A percentile compares a stretch with the other conserved stretches of the same genome.
Conservation (phyloP, 2,797 vertebrate genomes). For the Halcyon badia region DNA sequence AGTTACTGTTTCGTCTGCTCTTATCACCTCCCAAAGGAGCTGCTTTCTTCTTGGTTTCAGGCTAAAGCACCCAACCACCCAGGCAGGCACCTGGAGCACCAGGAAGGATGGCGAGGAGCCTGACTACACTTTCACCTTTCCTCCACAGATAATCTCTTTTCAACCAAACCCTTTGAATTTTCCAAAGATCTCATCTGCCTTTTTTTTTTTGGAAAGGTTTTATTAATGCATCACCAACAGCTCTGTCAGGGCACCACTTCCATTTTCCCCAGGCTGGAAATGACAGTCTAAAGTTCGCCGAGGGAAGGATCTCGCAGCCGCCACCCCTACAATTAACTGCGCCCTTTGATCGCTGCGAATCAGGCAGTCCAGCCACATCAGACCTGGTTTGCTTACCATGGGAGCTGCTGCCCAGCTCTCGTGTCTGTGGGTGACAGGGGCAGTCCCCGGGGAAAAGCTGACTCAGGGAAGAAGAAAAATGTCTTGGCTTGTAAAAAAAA, state of each 20-base stretch:
- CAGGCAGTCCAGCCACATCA: not conserved
- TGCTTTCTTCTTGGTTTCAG: not conserved
- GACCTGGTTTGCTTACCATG: accelerated
- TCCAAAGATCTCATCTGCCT: not conserved
- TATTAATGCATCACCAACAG: not conserved
- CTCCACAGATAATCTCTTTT: not conserved
- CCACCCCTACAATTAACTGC: not conserved
- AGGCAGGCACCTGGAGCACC: accelerated
- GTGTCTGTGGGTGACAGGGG: not conserved
- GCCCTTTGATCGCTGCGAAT: not conserved
- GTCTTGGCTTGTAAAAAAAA: not conserved
- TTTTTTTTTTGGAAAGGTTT: not conserved
- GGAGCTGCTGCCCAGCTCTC: not conserved
- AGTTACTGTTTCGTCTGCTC: constrained; percentile 40
- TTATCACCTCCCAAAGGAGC: not conserved
- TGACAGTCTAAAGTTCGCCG: not conserved
- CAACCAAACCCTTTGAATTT: not conserved
- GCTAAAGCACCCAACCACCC: not conserved
- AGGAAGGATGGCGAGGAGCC: not conserved
- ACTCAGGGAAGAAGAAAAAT: not conserved
- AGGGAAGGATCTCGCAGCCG: not conserved
- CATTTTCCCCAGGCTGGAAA: not conserved
- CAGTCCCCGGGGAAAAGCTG: not conserved
- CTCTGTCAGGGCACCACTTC: not conserved
- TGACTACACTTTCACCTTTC: accelerated